Percentiles rank a stretch among this genome's conserved stretches.
phyloP scores from a whole-genome alignment of 2,888 invertebrate genomes.

The Nymphalis urticae region DNA sequence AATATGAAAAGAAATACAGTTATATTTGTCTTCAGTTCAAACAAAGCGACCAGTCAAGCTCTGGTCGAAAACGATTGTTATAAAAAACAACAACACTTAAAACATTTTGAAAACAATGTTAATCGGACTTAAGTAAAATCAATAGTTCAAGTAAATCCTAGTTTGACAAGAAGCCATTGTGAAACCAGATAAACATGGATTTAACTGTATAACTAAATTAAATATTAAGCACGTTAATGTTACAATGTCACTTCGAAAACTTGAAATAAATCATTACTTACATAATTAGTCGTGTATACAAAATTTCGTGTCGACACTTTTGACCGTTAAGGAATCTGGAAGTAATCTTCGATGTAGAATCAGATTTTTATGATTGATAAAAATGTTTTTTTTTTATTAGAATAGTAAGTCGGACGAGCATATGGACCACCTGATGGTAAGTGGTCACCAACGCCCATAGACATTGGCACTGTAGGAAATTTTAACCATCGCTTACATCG shows the following conservation, averaged over 20 bases:
- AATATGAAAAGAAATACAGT: too few relatives aligned
- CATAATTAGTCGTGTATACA: too few relatives aligned
- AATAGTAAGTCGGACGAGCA: too few relatives aligned
- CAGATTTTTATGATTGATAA: too few relatives aligned
- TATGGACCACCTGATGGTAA: too few relatives aligned
- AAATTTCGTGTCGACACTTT: too few relatives aligned
- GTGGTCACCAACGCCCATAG: too few relatives aligned
- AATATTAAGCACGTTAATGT: background rate
- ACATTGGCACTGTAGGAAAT: too few relatives aligned
- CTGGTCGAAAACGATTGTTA: background rate
- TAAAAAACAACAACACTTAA: slow-evolving; percentile 22
- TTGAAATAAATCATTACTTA: background rate
- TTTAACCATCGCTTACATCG: too few relatives aligned
- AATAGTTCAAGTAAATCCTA: slow-evolving; percentile 24
- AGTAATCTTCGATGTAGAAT: too few relatives aligned
- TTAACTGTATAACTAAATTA: slow-evolving; percentile 17
- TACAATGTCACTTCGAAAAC: background rate
- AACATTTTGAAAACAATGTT: slow-evolving; percentile 22
- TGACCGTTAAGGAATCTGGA: background rate
- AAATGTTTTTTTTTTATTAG: too few relatives aligned
- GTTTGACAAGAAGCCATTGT: slow-evolving; percentile 25
- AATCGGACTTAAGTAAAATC: slow-evolving; percentile 23
- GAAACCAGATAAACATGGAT: slow-evolving; percentile 11
- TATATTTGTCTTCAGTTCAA: background rate
- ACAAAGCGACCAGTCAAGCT: background rate